These are phyloP conservation scores for Tyria jacobaeae DNA, from an alignment of 2,888 invertebrate species.

Conservation along the genomic window DNA sequence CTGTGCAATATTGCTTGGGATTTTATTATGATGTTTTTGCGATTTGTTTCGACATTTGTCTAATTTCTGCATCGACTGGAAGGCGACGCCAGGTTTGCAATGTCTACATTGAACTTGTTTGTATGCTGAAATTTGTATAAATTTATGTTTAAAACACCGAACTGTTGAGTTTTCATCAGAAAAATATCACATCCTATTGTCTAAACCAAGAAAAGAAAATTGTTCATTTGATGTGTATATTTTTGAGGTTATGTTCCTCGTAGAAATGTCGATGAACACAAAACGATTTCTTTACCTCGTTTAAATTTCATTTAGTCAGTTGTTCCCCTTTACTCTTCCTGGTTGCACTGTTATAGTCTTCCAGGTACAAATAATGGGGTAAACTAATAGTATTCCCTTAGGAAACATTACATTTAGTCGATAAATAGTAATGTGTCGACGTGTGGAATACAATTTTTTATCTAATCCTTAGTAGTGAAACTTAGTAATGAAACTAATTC, in stretches of 20 bases:
- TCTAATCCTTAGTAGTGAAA: neutral
- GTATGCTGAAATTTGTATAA: conserved; percentile 16
- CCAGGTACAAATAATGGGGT: conserved; percentile 69
- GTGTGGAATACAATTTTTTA: conserved; percentile 40
- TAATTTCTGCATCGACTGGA: neutral
- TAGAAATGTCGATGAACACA: neutral
- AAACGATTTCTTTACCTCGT: too few species aligned
- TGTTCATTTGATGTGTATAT: neutral
- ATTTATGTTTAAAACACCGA: neutral
- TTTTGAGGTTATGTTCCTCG: conserved; percentile 10
- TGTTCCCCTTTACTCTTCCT: conserved; percentile 75
- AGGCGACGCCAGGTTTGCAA: conserved; percentile 19
- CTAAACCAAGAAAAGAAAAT: too few species aligned
- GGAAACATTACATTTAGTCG: conserved; percentile 67
- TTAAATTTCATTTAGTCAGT: fast-evolving
- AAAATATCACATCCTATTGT: too few species aligned
- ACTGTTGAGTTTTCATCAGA: neutral
- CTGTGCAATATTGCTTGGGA: neutral
- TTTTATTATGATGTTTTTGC: neutral
- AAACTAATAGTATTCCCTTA: conserved; percentile 68
- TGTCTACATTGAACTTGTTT: conserved; percentile 32
- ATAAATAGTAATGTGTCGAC: conserved; percentile 54
- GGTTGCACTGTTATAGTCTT: conserved; percentile 55
- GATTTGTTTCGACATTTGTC: neutral
- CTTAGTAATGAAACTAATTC: neutral